These are phyloP conservation scores for Orchesellides sinensis DNA, from an alignment of 2,888 invertebrate species.

Conservation along the genomic window DNA sequence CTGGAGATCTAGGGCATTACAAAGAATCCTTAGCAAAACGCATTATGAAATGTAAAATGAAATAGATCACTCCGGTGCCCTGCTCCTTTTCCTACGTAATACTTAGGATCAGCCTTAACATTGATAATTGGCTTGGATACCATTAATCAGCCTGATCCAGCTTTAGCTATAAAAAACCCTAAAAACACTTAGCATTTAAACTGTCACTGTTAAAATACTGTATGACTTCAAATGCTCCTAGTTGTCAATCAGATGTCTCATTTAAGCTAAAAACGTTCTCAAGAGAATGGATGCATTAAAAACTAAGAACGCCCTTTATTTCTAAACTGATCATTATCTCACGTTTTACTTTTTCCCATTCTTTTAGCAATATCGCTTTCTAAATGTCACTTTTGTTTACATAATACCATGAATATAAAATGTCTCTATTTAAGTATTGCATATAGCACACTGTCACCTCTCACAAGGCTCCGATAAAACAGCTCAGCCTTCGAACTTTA, in stretches of 20 bases:
- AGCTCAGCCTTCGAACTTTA: slow-evolving; percentile 56
- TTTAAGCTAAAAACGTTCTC: slow-evolving; percentile 39
- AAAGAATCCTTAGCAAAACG: slow-evolving; percentile 4
- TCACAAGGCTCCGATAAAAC: slow-evolving; percentile 24
- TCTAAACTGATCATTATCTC: background rate
- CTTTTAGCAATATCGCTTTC: background rate
- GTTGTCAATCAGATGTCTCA: slow-evolving; percentile 49
- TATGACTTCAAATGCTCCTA: background rate
- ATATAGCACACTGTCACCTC: slow-evolving; percentile 14
- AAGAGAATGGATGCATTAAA: slow-evolving; percentile 20
- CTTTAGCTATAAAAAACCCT: too few relatives aligned
- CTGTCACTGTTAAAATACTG: slow-evolving; percentile 6
- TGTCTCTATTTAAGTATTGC: background rate
- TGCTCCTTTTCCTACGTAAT: slow-evolving; percentile 27
- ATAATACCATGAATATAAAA: background rate
- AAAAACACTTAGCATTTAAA: slow-evolving; percentile 39
- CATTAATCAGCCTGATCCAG: slow-evolving; percentile 50
- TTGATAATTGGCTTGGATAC: slow-evolving; percentile 48
- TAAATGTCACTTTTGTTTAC: slow-evolving; percentile 3
- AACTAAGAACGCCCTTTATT: slow-evolving; percentile 4
- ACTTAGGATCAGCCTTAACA: slow-evolving; percentile 34
- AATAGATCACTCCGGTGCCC: slow-evolving; percentile 53
- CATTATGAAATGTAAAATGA: slow-evolving; percentile 44
- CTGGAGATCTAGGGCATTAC: background rate
- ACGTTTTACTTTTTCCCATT: slow-evolving; percentile 1